Evolutionary conservation across 2,888 invertebrate species (phyloP).

Genomic region (Agriopis leucophaearia): DNA sequence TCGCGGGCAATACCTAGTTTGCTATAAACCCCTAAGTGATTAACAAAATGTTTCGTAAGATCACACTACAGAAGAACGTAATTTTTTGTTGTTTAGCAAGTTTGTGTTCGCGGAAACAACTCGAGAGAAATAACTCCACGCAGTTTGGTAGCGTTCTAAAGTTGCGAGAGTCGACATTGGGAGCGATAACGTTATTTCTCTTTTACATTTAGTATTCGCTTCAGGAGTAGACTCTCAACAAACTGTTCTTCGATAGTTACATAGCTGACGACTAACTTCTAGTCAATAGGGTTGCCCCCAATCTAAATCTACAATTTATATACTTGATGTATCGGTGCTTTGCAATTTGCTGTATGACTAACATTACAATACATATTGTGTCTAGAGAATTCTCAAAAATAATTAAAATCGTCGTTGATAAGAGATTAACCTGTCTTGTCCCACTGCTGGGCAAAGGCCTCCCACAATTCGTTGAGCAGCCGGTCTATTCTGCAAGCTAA

Average conservation of each 20-base stretch:
- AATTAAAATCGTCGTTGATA: too few species aligned
- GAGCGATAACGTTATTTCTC: slow-evolving; percentile 65
- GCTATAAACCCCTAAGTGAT: background rate
- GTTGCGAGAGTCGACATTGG: slow-evolving; percentile 50
- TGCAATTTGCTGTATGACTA: background rate
- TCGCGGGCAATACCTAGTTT: too few species aligned
- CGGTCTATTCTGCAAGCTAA: too few species aligned
- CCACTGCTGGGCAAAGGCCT: too few species aligned
- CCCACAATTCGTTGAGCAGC: too few species aligned
- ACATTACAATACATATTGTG: background rate
- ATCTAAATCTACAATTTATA: background rate
- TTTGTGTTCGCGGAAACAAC: slow-evolving; percentile 16
- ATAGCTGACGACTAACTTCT: slow-evolving; percentile 47
- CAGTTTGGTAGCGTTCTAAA: slow-evolving; percentile 35
- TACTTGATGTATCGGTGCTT: background rate
- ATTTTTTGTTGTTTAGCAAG: slow-evolving; percentile 8
- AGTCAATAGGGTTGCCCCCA: slow-evolving; percentile 15
- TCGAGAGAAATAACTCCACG: slow-evolving; percentile 36
- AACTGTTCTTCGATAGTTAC: slow-evolving; percentile 60
- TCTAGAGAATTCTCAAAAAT: too few species aligned
- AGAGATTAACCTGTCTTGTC: too few species aligned
- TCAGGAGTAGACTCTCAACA: slow-evolving; percentile 51
- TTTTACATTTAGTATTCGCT: slow-evolving; percentile 59
- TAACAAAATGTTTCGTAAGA: slow-evolving; percentile 5
- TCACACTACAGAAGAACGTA: slow-evolving; percentile 4